Percentiles rank a stretch among this genome's conserved stretches.
These are phyloP conservation scores for Cryptophagus acutangulus DNA, from an alignment of 2,888 invertebrate species.

Conservation along the genomic window DNA sequence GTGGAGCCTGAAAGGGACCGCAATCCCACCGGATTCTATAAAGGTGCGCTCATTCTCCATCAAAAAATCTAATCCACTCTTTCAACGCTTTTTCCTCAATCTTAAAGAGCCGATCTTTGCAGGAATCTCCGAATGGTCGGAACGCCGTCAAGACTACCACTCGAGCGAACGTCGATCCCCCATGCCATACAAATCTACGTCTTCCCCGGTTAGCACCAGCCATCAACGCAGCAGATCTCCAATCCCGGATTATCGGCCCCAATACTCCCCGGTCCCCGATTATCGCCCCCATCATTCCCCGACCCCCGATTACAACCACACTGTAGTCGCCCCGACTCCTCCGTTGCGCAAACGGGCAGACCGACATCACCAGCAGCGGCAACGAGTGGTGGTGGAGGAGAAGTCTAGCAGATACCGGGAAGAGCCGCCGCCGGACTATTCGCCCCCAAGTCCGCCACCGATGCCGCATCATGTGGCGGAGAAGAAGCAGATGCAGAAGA, in stretches of 20 bases:
- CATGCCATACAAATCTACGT: conserved; percentile 17
- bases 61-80: conserved; percentile 7
- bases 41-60: conserved; percentile 28
- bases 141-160: conserved; percentile 49
- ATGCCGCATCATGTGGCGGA: conserved; percentile 27
- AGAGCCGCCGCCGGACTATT: conserved; percentile 70
- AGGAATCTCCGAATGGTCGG: conserved; percentile 77
- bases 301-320: conserved; percentile 30
- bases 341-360: conserved; percentile 60
- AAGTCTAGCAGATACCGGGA: conserved; percentile 51
- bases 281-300: conserved; percentile 31
- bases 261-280: conserved; percentile 29
- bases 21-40: conserved; percentile 34
- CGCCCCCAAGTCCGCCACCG: conserved; percentile 53
- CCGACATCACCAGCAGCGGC: conserved; percentile 38
- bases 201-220: conserved; percentile 28
- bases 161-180: conserved; percentile 19
- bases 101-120: conserved; percentile 12
- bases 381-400: conserved; percentile 57
- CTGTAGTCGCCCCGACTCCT: conserved; percentile 47
- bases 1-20: conserved; percentile 50
- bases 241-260: conserved; percentile 16
- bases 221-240: conserved; percentile 27
- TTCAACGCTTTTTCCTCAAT: neutral
- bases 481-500: conserved; percentile 63